Evolutionary conservation across 2,113 vertebrate species (phyloP), one percentile per base, ranked within the genome.

Genomic region (Machaerirhynchus nigripectus): DNA sequence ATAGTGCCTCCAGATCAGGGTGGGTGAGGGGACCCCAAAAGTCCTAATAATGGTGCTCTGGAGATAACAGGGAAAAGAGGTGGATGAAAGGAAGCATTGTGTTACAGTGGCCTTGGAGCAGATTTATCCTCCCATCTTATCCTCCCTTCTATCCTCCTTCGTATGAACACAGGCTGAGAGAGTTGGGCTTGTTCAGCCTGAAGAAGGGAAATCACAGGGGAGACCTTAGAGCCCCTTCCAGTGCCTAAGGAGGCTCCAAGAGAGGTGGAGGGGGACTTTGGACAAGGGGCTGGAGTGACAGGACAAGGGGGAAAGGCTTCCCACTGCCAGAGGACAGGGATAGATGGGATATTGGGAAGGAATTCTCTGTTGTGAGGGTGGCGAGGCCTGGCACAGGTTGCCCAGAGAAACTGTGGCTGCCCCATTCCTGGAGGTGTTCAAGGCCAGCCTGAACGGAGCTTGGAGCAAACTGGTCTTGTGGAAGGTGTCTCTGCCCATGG

Each of bases 401-500:
- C 11, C 14, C 17, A 57, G 50, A 33, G 59, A 4, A 73, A 2
- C 50, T 65, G 49, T 73, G 57, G 14, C 42, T 88, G 42, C 31
- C 9, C 35, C 42, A 42, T 42, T 14, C 21, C 21, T 57, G 67
- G 11, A 6, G 42, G 22, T 64, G 59, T 4, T 1, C 31, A 56
- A 73, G 21, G 50, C 35, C 57, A 57, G 30, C 0, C 9, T 63
- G 30, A 11, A 35, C 0, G 0, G 30, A 49, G 23, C 28, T 71
- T 79, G 30, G 56, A 79, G n/a, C 24, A 56, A 1, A 35, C 49
- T 64, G 40, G 24, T 0, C 0, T 21, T 0, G 49, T 56, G 49
- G 49, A 11, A 79, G 24, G n/a, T 40, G 40, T 71, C 30, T 24
- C 49, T 79, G 22, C 30, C 35, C 17, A 22, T 56, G 57, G 42